Percentiles rank a stretch among this genome's conserved stretches.
Evolutionary conservation across 2,888 invertebrate species (phyloP).

Genomic region (Esperia sulphurella): DNA sequence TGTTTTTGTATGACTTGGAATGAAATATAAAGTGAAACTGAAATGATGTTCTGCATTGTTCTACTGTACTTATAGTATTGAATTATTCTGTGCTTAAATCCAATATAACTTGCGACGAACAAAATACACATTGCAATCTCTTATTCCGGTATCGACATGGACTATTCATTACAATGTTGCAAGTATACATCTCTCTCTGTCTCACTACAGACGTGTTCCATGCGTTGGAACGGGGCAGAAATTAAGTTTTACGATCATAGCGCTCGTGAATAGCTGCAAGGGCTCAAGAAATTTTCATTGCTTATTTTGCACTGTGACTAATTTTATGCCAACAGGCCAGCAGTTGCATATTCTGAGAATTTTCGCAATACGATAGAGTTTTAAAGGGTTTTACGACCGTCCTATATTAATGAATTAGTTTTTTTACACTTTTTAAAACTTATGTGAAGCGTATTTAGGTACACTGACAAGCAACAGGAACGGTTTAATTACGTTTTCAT

Average conservation of each 20-base stretch:
- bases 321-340: conserved; percentile 58
- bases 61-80: too few species aligned
- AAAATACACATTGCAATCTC: conserved; percentile 36
- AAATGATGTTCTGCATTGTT: too few species aligned
- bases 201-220: conserved; percentile 18
- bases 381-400: conserved; percentile 24
- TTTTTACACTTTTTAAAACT: conserved; percentile 5
- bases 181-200: conserved; percentile 30
- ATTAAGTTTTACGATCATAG: conserved; percentile 58
- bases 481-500: too few species aligned
- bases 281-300: conserved; percentile 61
- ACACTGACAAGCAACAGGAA: too few species aligned
- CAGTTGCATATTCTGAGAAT: conserved; percentile 48
- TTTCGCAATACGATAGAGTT: conserved; percentile 24
- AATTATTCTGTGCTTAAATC: too few species aligned
- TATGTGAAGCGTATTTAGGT: background rate
- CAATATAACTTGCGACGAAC: too few species aligned
- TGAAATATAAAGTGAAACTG: too few species aligned
- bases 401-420: conserved; percentile 27
- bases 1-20: too few species aligned
- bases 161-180: conserved; percentile 58
- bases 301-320: conserved; percentile 70
- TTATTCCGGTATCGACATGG: conserved; percentile 55
- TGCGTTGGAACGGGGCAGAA: conserved; percentile 32
- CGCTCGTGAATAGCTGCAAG: conserved; percentile 54